Evolutionary conservation across 2,888 invertebrate species (phyloP).

Genomic region (Encarsia formosa): DNA sequence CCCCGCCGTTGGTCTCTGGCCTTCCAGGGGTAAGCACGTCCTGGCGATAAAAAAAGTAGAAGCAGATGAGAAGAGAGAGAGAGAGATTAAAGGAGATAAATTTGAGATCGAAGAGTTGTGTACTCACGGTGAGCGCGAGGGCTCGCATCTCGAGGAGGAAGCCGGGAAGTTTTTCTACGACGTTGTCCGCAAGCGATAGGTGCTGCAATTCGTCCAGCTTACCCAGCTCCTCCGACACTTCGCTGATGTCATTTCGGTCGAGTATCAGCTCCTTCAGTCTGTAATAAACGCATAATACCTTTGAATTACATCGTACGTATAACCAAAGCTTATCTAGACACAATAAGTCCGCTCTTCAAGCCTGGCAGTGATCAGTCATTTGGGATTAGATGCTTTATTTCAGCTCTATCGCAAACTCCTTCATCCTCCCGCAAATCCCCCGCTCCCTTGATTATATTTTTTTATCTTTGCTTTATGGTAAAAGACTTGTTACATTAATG

Average conservation of each 20-base stretch:
- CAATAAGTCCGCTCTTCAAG: too few relatives aligned
- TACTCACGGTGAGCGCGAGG: conserved; percentile 55
- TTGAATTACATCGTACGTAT: too few relatives aligned
- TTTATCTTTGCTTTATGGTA: too few relatives aligned
- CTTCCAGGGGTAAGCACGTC: conserved; percentile 39
- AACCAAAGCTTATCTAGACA: too few relatives aligned
- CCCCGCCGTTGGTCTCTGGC: conserved; percentile 29
- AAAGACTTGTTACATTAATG: too few relatives aligned
- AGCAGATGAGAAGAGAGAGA: background rate
- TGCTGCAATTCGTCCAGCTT: conserved; percentile 59
- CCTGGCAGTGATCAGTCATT: too few relatives aligned
- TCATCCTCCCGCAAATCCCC: too few relatives aligned
- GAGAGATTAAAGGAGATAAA: background rate
- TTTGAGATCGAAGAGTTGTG: too few relatives aligned
- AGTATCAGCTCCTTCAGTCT: conserved; percentile 69
- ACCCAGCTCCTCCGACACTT: conserved; percentile 60
- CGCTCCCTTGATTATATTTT: too few relatives aligned
- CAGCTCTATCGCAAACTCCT: too few relatives aligned
- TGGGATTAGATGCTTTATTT: too few relatives aligned
- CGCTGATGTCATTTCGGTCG: conserved; percentile 68
- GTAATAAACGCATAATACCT: conserved; percentile 30
- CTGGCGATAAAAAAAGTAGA: conserved; percentile 25
- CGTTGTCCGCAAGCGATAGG: conserved; percentile 60
- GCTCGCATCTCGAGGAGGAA: conserved; percentile 57
- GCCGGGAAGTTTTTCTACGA: conserved; percentile 52